These are phyloP conservation scores for Arrhopalites spinosus DNA, from an alignment of 2,888 invertebrate species.

Conservation along the genomic window DNA sequence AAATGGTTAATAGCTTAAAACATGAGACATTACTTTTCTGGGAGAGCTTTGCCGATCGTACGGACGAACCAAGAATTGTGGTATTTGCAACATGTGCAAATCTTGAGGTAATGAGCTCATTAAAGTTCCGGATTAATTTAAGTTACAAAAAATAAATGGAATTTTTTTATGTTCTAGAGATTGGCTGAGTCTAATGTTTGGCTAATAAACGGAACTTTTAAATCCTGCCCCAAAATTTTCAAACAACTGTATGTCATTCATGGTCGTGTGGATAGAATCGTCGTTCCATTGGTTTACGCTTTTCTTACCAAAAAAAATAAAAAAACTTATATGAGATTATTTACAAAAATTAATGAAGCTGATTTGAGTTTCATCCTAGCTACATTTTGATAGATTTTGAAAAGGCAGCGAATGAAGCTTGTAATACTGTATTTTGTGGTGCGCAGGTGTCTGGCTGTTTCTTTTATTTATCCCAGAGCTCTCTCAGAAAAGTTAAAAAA, in stretches of 20 bases:
- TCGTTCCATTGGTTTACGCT: conserved; percentile 1
- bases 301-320: background rate
- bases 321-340: background rate
- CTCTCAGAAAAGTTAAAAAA: too few relatives aligned
- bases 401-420: background rate
- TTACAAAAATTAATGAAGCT: background rate
- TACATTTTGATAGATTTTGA: background rate
- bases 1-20: too few relatives aligned
- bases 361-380: background rate
- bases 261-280: background rate
- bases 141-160: too few relatives aligned
- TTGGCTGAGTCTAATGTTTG: too few relatives aligned
- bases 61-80: too few relatives aligned
- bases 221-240: conserved; percentile 12
- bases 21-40: too few relatives aligned
- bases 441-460: too few relatives aligned
- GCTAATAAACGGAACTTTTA: conserved; percentile 3
- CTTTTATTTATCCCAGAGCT: background rate
- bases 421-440: background rate
- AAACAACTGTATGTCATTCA: conserved; percentile 5
- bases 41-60: too few relatives aligned
- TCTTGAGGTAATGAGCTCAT: too few relatives aligned
- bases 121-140: too few relatives aligned
- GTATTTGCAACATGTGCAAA: too few relatives aligned
- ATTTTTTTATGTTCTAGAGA: too few relatives aligned